phyloP scores from a whole-genome alignment of 2,797 vertebrate species.

The Hoplostethus mediterraneus region DNA sequence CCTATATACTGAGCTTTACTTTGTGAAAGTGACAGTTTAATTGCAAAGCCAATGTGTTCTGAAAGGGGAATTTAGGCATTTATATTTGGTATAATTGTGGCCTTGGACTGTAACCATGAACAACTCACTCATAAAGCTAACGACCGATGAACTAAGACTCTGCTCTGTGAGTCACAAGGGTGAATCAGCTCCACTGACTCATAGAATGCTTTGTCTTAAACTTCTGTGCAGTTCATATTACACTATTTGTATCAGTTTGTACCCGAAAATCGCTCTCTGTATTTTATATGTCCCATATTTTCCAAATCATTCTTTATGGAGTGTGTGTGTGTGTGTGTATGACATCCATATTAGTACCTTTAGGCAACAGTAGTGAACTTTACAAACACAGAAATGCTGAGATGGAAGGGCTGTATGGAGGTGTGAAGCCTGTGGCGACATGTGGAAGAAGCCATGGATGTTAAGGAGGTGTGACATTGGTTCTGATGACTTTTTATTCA shows the following conservation, averaged over 20 bases:
- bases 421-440: constrained; percentile 44
- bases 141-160: too few species aligned
- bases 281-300: neutral
- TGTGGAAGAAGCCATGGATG: constrained; percentile 46
- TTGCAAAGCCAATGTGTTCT: neutral
- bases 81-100: neutral
- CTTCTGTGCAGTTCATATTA: too few species aligned
- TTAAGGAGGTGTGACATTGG: constrained; percentile 48
- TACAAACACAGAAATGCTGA: constrained; percentile 26
- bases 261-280: neutral
- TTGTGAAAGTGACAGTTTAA: neutral
- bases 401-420: constrained; percentile 28
- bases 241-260: neutral
- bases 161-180: too few species aligned
- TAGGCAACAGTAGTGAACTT: constrained; percentile 42
- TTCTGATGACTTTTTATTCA: constrained; percentile 44
- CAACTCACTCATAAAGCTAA: too few species aligned
- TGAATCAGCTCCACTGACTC: too few species aligned
- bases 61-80: neutral
- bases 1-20: neutral
- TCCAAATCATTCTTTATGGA: neutral
- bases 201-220: too few species aligned
- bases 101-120: neutral
- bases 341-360: constrained; percentile 16
- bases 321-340: neutral